Evolutionary conservation across 2,888 invertebrate species (phyloP).

Genomic region (Noctua fimbriata): DNA sequence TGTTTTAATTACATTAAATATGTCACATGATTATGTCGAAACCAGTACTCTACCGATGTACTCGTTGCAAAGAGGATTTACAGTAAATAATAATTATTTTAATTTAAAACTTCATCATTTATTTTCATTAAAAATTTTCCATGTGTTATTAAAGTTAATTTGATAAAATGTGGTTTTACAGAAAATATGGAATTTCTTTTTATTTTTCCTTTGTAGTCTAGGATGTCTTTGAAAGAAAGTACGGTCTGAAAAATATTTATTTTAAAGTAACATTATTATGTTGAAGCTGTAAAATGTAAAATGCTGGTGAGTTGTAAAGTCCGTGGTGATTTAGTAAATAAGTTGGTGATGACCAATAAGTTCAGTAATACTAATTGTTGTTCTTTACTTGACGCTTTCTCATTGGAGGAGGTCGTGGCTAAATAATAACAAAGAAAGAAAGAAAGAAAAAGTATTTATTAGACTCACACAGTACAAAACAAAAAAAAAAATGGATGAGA

Average conservation of each 20-base stretch:
- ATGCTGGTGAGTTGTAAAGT: background rate
- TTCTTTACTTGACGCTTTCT: too few relatives aligned
- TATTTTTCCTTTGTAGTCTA: background rate
- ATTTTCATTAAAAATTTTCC: background rate
- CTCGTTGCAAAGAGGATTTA: background rate
- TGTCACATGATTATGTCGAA: background rate
- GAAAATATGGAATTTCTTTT: background rate
- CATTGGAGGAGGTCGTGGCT: too few relatives aligned
- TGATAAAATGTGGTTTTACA: background rate
- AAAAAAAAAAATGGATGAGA: too few relatives aligned
- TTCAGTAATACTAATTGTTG: too few relatives aligned
- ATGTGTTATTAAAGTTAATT: background rate
- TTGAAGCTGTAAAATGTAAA: background rate
- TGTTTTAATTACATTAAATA: background rate
- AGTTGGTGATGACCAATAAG: too few relatives aligned
- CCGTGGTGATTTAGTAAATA: too few relatives aligned
- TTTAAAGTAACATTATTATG: background rate
- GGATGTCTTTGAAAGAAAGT: background rate
- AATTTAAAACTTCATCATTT: constrained; percentile 3
- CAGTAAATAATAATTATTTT: background rate
- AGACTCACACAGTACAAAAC: too few relatives aligned
- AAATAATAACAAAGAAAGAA: too few relatives aligned
- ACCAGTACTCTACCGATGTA: background rate
- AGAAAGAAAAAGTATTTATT: too few relatives aligned
- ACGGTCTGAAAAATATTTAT: background rate